Conservation (phyloP, 1,140 invertebrate genomes). For the Babylonia areolata region DNA sequence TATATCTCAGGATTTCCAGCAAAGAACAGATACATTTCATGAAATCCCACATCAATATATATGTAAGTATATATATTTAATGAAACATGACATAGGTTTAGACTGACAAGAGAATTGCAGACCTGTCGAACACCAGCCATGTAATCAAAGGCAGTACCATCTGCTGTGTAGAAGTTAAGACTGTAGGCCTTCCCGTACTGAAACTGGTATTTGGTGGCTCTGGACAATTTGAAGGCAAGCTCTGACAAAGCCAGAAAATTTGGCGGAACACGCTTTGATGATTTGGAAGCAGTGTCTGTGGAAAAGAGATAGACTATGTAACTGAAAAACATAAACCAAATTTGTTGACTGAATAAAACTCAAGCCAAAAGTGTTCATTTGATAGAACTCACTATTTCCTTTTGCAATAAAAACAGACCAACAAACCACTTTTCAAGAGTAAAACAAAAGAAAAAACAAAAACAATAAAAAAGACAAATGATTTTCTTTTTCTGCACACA, state of each 20-base stretch:
- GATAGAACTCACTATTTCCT: too few relatives aligned
- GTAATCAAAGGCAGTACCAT: conserved; percentile 73
- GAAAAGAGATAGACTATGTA: conserved; percentile 20
- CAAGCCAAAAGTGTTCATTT: too few relatives aligned
- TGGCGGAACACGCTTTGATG: conserved; percentile 48
- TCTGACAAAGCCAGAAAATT: conserved; percentile 60
- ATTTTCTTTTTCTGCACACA: too few relatives aligned
- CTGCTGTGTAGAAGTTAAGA: conserved; percentile 69
- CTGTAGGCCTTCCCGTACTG: conserved; percentile 61
- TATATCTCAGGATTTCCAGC: too few relatives aligned
- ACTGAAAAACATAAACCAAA: not conserved
- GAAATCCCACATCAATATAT: not conserved
- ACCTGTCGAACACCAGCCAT: conserved; percentile 71
- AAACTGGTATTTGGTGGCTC: conserved; percentile 56
- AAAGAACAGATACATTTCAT: not conserved
- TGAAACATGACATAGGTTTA: not conserved
- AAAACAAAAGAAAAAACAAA: too few relatives aligned
- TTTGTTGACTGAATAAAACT: too few relatives aligned
- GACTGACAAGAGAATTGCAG: not conserved
- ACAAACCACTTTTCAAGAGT: too few relatives aligned
- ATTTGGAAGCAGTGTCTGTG: conserved; percentile 66
- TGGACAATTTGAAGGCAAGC: conserved; percentile 58
- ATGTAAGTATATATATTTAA: conserved; percentile 3
- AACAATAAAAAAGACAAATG: too few relatives aligned
- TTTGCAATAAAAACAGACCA: too few relatives aligned